Percentiles rank a stretch among this genome's conserved stretches.
These are phyloP conservation scores for Oscheius sp. DNA, from an alignment of 2,888 invertebrate genomes.

Conservation along the genomic window DNA sequence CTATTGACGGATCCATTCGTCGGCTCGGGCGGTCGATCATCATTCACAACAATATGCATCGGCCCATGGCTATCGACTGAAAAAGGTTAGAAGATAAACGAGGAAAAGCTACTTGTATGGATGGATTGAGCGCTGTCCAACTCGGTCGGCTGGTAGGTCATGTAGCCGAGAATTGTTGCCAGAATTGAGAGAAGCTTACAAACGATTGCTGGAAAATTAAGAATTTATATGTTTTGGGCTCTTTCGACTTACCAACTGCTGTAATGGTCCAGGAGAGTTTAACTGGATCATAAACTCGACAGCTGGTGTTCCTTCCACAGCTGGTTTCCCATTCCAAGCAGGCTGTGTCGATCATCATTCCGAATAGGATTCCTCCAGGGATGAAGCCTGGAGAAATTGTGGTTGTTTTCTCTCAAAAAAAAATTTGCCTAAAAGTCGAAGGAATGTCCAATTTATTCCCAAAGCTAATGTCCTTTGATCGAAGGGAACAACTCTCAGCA, in stretches of 20 bases:
- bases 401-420: too few species aligned
- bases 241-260: slow-evolving; percentile 55
- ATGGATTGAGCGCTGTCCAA: slow-evolving; percentile 55
- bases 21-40: slow-evolving; percentile 50
- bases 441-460: slow-evolving; percentile 69
- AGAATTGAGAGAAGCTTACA: slow-evolving; percentile 68
- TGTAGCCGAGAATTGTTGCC: slow-evolving; percentile 66
- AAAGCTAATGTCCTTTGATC: slow-evolving; percentile 68
- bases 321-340: slow-evolving; percentile 66
- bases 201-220: slow-evolving; percentile 61
- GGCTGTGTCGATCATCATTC: slow-evolving; percentile 68
- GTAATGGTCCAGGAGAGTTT: slow-evolving; percentile 67
- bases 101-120: slow-evolving; percentile 6
- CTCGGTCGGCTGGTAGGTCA: slow-evolving; percentile 65
- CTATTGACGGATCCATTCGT: slow-evolving; percentile 17
- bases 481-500: slow-evolving; percentile 69
- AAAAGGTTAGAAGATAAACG: slow-evolving; percentile 10
- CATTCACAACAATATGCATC: slow-evolving; percentile 64
- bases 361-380: slow-evolving; percentile 68
- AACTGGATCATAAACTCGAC: slow-evolving; percentile 65
- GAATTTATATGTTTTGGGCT: neutral
- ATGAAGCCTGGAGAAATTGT: too few species aligned
- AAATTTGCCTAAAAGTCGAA: slow-evolving; percentile 62
- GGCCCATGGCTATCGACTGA: slow-evolving; percentile 63
- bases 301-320: slow-evolving; percentile 54